Conservation (phyloP, 2,113 vertebrate species). For the Tragelaphus scriptus region DNA sequence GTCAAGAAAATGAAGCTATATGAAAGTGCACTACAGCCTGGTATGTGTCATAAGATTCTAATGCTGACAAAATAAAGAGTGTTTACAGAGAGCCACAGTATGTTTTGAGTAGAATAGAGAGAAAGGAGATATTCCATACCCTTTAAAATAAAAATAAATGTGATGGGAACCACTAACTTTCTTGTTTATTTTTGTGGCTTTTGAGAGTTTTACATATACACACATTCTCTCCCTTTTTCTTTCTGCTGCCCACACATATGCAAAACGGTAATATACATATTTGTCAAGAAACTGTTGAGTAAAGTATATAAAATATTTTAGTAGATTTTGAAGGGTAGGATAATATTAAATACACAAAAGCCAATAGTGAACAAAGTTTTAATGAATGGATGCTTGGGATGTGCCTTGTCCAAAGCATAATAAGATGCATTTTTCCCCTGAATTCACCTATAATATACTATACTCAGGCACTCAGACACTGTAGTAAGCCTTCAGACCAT, state of each 20-base stretch:
- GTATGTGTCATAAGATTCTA: neutral
- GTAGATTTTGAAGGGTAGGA: neutral
- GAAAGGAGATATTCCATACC: neutral
- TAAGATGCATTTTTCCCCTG: neutral
- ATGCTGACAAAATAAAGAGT: neutral
- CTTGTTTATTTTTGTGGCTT: neutral
- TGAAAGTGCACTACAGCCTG: neutral
- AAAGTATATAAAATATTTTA: neutral
- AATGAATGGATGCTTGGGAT: neutral
- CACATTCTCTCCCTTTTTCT: neutral
- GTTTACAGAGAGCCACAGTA: neutral
- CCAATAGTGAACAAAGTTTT: neutral
- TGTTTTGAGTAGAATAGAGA: neutral
- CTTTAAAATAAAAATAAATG: neutral
- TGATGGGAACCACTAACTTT: neutral
- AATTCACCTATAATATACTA: neutral
- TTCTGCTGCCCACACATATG: neutral
- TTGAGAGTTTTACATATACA: neutral
- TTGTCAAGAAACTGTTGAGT: neutral
- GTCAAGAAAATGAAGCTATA: slow-evolving; percentile 19
- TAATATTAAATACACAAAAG: neutral
- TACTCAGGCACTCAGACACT: neutral
- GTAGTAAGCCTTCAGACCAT: neutral
- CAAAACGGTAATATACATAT: neutral
- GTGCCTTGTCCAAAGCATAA: neutral